Evolutionary conservation across 2,797 vertebrate species (phyloP), one percentile per base, ranked within the genome.

Genomic region (Lagodon rhomboides): DNA sequence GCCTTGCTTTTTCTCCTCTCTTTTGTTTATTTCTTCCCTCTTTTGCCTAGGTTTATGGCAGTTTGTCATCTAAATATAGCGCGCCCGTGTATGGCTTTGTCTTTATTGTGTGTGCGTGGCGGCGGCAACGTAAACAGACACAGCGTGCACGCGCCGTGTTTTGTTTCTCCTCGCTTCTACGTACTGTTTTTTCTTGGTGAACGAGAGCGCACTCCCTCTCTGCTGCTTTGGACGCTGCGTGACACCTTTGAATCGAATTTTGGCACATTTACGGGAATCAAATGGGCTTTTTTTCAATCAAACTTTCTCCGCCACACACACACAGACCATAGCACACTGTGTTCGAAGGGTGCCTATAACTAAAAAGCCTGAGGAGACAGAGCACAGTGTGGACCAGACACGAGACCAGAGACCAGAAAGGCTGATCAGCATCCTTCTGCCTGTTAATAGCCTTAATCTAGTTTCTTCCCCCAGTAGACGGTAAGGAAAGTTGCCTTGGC

Each of bases 391-490:
- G 82, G 79, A 79, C 64, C 74, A 83, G 80, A 80, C 69, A 79
- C 73, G 46, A 87, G 51, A 83, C 67, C 72, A 84, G 53, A 83
- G 80, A 87, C 62, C 56, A 74, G 74, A 76, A 64, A 86, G 77
- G 70, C 65, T 80, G 85, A 89, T 90, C 87, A 85, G 86, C 82
- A 86, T 89, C 87, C 80, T 86, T 76, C 83, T 85, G 83, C 53
- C 71, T 79, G 84, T 88, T 93, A 93, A 93, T 89, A 91, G 86
- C 81, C 73, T 83, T 92, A 91, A 93, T 92, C 90, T 91, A 91
- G 85, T 90, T 86, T 85, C 82, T 86, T 80, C 30, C 78, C 84
- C 77, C 82, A 78, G 60, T 82, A 84, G 84, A 87, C 65, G 3
- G 61, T 73, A 82, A 80, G 73, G 83, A 84, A 87, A 85, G 88